Conservation (phyloP, 2,888 invertebrate genomes). For the Ormyrus thymus region DNA sequence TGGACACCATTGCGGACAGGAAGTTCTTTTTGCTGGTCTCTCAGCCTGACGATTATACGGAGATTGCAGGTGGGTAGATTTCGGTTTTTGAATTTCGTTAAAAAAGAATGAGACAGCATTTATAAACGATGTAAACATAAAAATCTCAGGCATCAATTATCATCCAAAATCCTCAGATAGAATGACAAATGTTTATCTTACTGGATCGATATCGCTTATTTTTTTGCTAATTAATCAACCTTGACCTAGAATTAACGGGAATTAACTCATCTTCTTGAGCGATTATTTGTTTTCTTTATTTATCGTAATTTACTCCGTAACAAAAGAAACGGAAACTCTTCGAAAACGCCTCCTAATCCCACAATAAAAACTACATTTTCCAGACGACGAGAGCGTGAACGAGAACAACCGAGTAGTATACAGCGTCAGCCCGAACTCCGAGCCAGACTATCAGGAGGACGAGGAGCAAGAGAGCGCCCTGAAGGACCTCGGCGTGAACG, state of each 20-base stretch:
- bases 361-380: not conserved
- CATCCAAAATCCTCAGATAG: no score
- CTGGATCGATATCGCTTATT: no score
- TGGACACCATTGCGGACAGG: constrained; percentile 74
- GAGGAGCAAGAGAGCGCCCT: constrained; percentile 59
- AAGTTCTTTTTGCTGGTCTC: constrained; percentile 79
- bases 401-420: constrained; percentile 51
- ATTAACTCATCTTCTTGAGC: no score
- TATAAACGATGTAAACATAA: no score
- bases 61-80: constrained; percentile 67
- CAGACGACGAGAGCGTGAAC: constrained; percentile 36
- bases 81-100: not conserved
- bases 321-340: no score
- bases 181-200: no score
- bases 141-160: no score
- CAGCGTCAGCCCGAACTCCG: constrained; percentile 40
- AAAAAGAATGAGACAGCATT: not conserved
- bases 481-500: constrained; percentile 40
- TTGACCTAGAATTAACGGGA: no score
- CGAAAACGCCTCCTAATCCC: no score
- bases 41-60: constrained; percentile 77
- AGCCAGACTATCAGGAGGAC: constrained; percentile 60
- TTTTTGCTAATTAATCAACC: no score
- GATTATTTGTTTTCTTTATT: no score
- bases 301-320: no score